Evolutionary conservation across 2,113 vertebrate genomes (phyloP), one percentile per base, ranked within the genome.

Genomic region (Equus przewalskii): DNA sequence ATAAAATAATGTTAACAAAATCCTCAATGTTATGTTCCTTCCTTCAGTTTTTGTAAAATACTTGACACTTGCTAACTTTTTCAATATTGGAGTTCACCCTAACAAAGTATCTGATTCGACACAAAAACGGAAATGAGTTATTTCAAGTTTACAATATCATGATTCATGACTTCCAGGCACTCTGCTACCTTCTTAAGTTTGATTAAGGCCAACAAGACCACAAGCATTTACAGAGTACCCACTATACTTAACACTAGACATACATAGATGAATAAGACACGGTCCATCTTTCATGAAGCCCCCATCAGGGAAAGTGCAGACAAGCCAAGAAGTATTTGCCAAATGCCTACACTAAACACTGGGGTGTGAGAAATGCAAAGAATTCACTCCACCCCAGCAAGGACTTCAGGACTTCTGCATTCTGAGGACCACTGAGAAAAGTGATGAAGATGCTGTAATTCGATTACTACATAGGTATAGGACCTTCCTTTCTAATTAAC

Each of bases 91-190:
- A 94, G 85, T 91, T 93, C 30, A 65, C 46, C 3, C 67, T 92
- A 88, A 76, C 36, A 89, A 19, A 81, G 24, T 80, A 93, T 58
- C 49, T 93, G 14, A 58, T 46, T 91, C 54, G 93, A 94, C 14
- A 97, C 28, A 81, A 73, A 75, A 79, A 91, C 5, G 8, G 36
- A 94, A 94, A 87, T 30, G 18, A 93, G 67, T 51, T 89, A 96
- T 70, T 97, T 94, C 62, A 89, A 92, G n/a, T 96, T 94, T 85
- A 88, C 24, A 72, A 60, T 67, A 94, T 75, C 46, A 72, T 72
- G 36, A 78, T 62, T 97, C 75, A 91, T 46, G 64, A 94, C 49
- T 89, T 97, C 26, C n/a, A 86, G 62, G 28, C 60, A 97, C 76
- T 82, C 30, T 36, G 33, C 26, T 90, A 92, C 13, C 12, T 84